A percentile compares a stretch with the other conserved stretches of the same genome.
These are phyloP conservation scores for Sorex maritimensis DNA, from an alignment of 2,797 vertebrate genomes.

Conservation along the genomic window DNA sequence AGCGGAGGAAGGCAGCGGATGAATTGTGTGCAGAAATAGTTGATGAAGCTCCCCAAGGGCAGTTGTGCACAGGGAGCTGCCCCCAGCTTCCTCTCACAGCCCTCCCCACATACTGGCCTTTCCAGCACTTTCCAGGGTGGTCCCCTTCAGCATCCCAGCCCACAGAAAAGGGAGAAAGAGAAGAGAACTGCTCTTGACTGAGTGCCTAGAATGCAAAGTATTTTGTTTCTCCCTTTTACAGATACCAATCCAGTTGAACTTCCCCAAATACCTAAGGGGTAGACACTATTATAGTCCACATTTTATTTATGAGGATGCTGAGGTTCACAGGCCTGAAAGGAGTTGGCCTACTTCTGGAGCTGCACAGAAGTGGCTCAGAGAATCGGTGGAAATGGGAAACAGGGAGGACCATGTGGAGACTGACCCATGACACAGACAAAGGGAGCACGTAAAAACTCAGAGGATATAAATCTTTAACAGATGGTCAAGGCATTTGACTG, in stretches of 20 bases:
- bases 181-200: not conserved
- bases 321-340: not conserved
- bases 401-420: not conserved
- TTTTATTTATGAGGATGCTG: not conserved
- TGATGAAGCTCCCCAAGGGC: not conserved
- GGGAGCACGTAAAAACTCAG: not conserved
- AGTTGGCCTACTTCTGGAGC: not conserved
- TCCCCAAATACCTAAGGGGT: not conserved
- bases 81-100: not conserved
- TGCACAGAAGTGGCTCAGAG: not conserved
- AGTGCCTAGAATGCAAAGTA: not conserved
- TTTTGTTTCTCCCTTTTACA: conserved; percentile 35
- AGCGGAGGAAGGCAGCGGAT: conserved; percentile 30
- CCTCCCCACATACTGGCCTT: not conserved
- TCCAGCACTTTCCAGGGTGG: conserved; percentile 15
- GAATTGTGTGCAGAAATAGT: not conserved
- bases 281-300: not conserved
- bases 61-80: not conserved
- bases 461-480: not conserved
- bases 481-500: not conserved
- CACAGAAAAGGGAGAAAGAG: not conserved
- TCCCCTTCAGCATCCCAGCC: not conserved
- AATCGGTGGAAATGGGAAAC: not conserved
- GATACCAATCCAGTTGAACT: not conserved
- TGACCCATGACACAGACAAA: not conserved